phyloP scores from a whole-genome alignment of 2,888 invertebrate genomes.

The Parnassius glacialis region DNA sequence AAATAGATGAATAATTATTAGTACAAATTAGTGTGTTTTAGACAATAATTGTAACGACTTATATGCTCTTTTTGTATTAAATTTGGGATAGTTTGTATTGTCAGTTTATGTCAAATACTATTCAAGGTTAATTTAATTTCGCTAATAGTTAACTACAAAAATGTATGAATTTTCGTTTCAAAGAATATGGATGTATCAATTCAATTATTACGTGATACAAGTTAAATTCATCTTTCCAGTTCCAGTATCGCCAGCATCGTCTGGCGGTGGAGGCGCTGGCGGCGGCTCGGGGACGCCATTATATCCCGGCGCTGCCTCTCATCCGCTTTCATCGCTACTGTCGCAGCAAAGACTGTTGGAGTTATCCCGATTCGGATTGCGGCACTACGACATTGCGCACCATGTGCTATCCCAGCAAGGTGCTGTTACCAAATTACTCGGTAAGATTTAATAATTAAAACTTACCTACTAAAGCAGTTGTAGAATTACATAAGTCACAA shows the following conservation, averaged over 20 bases:
- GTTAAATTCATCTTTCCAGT: conserved; percentile 61
- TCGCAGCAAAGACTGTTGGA: conserved; percentile 91
- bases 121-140: too few relatives aligned
- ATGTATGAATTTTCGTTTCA: too few relatives aligned
- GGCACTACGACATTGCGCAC: conserved; percentile 94
- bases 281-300: conserved; percentile 70
- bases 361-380: conserved; percentile 88
- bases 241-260: conserved; percentile 79
- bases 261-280: conserved; percentile 67
- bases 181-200: too few relatives aligned
- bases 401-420: conserved; percentile 95
- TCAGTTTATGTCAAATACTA: too few relatives aligned
- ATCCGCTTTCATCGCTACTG: conserved; percentile 86
- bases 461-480: background rate
- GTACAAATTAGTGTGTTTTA: too few relatives aligned
- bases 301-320: conserved; percentile 73
- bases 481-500: too few relatives aligned
- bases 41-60: too few relatives aligned
- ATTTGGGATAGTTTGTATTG: too few relatives aligned
- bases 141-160: too few relatives aligned
- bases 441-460: conserved; percentile 77
- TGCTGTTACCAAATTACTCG: conserved; percentile 93
- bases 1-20: too few relatives aligned
- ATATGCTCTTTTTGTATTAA: too few relatives aligned
- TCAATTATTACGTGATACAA: background rate